A percentile compares a stretch with the other conserved stretches of the same genome.
phyloP scores from a whole-genome alignment of 1,140 invertebrate genomes.

The Caenorhabditis elegans region WBcel235 BX284602.5:7941001-7941500 shows the following conservation, averaged over 20 bases:
- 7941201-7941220: neutral
- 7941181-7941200: neutral
- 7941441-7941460: no score
- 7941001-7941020: neutral
- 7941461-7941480: no score
- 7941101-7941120: constrained; percentile 1
- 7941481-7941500: no score
- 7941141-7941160: neutral
- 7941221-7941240: neutral
- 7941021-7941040: neutral
- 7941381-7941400: no score
- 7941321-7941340: no score
- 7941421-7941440: no score
- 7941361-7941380: no score
- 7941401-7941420: no score
- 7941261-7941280: constrained; percentile 7
- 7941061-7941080: constrained; percentile 22
- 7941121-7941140: neutral
- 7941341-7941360: no score
- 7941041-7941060: neutral
- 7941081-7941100: constrained; percentile 29
- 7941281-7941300: constrained; percentile 25
- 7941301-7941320: constrained; percentile 27
- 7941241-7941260: neutral
- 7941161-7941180: neutral